Evolutionary conservation across 2,113 vertebrate species (phyloP).

Genomic region (Forbesichthys agassizii): DNA sequence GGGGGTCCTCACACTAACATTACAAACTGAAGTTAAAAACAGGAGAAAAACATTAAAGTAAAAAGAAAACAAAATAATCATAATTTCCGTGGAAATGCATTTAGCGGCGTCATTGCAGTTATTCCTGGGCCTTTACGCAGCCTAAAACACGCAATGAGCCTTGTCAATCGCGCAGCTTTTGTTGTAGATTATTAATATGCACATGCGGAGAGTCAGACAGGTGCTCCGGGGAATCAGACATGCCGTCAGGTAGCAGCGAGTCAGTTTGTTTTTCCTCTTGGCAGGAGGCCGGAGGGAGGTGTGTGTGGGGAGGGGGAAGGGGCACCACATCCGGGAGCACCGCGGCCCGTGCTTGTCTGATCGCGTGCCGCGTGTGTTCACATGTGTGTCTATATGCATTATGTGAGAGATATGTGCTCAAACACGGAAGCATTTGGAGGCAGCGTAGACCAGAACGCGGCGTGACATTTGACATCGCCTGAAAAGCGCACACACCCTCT

Average conservation of each 20-base stretch:
- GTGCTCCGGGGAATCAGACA: neutral
- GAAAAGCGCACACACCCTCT: neutral
- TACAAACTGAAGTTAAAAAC: too few species aligned
- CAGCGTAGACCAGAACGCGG: neutral
- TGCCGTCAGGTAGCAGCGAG: conserved; percentile 36
- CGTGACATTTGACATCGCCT: neutral
- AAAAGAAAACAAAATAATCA: too few species aligned
- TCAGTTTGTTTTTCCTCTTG: conserved; percentile 58
- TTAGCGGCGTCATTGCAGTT: too few species aligned
- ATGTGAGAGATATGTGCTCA: conserved; percentile 21
- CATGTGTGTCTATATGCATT: conserved; percentile 21
- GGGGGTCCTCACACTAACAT: too few species aligned
- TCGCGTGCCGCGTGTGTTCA: neutral
- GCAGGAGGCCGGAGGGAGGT: conserved; percentile 37
- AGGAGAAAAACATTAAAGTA: too few species aligned
- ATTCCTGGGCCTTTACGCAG: too few species aligned
- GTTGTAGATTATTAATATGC: conserved; percentile 19
- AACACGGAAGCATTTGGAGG: conserved; percentile 43
- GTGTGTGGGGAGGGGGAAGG: neutral
- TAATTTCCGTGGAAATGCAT: too few species aligned
- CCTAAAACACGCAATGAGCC: too few species aligned
- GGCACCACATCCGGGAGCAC: conserved; percentile 23
- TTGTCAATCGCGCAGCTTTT: too few species aligned
- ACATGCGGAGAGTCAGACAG: conserved; percentile 17
- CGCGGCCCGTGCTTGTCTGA: neutral